phyloP scores from a whole-genome alignment of 1,140 invertebrate genomes.

The Eriocheir sinensis region DNA sequence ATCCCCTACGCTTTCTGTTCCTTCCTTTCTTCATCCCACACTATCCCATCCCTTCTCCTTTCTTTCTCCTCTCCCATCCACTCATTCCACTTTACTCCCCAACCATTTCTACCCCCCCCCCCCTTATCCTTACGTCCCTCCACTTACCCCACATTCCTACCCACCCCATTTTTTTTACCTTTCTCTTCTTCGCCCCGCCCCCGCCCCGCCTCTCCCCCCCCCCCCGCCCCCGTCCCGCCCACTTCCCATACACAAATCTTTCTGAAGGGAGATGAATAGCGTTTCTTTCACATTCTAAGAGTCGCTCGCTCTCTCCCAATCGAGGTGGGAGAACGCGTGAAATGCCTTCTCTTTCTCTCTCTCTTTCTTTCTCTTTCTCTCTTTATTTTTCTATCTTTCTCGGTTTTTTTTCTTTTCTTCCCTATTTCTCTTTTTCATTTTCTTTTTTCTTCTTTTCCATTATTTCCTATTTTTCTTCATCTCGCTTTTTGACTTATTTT shows the following conservation, averaged over 20 bases:
- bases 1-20: too few species aligned
- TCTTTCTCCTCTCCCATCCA: too few species aligned
- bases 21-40: too few species aligned
- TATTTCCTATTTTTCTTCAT: too few species aligned
- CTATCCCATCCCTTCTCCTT: too few species aligned
- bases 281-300: not conserved
- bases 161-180: not conserved
- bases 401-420: conserved; percentile 25
- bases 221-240: not conserved
- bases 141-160: not conserved
- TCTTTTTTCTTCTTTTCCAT: not conserved
- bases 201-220: not conserved
- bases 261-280: conserved; percentile 3
- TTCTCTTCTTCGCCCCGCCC: not conserved
- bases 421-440: conserved; percentile 10
- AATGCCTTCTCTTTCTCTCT: too few species aligned
- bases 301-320: not conserved
- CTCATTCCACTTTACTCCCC: too few species aligned
- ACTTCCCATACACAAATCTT: conserved; percentile 24
- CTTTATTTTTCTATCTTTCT: not conserved
- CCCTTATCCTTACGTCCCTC: not conserved
- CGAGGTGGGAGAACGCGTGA: too few species aligned
- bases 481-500: too few species aligned
- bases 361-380: not conserved
- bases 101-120: not conserved